Evolutionary conservation across 2,113 vertebrate genomes (phyloP), one percentile per base, ranked within the genome.

Genomic region (Proteles cristata): DNA sequence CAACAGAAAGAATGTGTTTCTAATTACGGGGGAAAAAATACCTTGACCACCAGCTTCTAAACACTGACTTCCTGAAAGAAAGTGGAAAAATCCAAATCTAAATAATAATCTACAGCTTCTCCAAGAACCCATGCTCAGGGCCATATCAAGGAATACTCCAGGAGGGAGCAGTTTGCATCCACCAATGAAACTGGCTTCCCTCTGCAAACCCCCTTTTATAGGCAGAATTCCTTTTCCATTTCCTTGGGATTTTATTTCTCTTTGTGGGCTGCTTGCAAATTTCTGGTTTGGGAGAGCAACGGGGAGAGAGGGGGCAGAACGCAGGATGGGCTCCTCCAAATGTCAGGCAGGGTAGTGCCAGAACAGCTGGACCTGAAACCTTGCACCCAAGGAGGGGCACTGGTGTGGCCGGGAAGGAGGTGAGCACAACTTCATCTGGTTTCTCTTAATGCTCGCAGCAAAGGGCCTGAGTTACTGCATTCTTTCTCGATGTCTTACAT

Each of bases 401-500:
- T 87, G 94, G 65, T 86, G 43, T 96, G 95, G 61, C 97, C 12
- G 11, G 28, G 83, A 82, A 95, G 93, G 84, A 95, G 84, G 80
- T 85, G n/a, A 63, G 87, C 84, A 68, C 74, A 84, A 63, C 89
- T 87, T 98, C 97, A 97, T 98, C 97, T 98, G 98, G 96, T 97
- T 98, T 97, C 96, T 95, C 80, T 98, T 97, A 97, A 83, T 39
- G 87, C 90, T 86, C 55, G 4, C 68, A 96, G 97, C 93, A 80
- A 97, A 98, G 92, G 73, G 96, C 94, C 96, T 97, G 97, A 98
- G 93, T 97, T 98, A 95, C 21, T 97, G 97, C 98, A 98, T 98
- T 98, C 97, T 96, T 98, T 94, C 69, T 88, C 65, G n/a, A 97
- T 98, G 98, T 98, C 96, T 98, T 97, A 97, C 97, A 97, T 87